These are phyloP conservation scores for Pollenia griseotomentosa DNA, from an alignment of 2,888 invertebrate species.

Conservation along the genomic window DNA sequence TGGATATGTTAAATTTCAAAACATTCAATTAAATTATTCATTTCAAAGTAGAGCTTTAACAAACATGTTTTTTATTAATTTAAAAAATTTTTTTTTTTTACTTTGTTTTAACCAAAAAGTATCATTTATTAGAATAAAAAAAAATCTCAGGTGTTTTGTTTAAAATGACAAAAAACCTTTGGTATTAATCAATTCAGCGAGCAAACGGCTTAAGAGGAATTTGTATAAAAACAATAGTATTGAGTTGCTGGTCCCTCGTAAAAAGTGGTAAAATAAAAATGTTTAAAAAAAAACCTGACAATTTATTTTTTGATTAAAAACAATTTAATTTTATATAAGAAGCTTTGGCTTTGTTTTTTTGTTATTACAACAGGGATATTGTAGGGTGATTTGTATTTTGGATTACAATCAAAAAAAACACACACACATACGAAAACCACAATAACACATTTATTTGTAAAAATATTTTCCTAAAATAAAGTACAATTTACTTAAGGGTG, in stretches of 20 bases:
- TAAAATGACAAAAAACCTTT: not conserved
- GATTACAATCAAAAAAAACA: too few species aligned
- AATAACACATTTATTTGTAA: too few species aligned
- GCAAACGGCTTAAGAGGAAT: slow-evolving; percentile 17
- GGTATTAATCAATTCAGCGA: not conserved
- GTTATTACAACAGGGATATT: too few species aligned
- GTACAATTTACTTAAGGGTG: too few species aligned
- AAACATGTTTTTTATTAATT: not conserved
- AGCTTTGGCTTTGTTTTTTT: too few species aligned
- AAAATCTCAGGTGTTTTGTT: slow-evolving; percentile 18
- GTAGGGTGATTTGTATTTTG: too few species aligned
- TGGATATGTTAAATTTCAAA: not conserved
- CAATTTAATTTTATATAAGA: not conserved
- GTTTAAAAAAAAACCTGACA: not conserved
- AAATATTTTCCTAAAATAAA: too few species aligned
- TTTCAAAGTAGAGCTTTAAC: too few species aligned
- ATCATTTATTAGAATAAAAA: not conserved
- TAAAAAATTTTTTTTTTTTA: not conserved
- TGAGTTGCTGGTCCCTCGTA: not conserved
- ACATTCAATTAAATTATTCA: not conserved
- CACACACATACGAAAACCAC: too few species aligned
- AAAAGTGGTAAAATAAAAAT: not conserved
- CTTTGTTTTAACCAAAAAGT: not conserved
- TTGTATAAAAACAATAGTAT: not conserved
- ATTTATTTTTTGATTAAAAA: not conserved